Evolutionary conservation across 2,113 vertebrate genomes (phyloP).

Genomic region (Festucalex cinctus): DNA sequence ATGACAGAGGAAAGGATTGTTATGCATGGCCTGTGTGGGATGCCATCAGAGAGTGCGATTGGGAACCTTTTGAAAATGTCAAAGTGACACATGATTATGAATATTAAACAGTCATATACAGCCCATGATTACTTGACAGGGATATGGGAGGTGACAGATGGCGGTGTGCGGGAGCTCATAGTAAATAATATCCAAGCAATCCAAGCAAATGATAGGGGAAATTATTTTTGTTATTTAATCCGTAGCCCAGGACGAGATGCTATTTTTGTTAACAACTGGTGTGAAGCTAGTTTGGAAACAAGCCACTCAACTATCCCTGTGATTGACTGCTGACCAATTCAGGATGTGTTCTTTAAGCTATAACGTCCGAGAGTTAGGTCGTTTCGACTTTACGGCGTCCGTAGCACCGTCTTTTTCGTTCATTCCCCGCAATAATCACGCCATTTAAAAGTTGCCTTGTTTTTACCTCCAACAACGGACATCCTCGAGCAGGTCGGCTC

Average conservation of each 20-base stretch:
- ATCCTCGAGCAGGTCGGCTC: too few relatives aligned
- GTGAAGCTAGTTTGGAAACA: background rate
- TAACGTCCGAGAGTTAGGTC: too few relatives aligned
- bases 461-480: too few relatives aligned
- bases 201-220: constrained; percentile 22
- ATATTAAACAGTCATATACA: constrained; percentile 71
- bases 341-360: background rate
- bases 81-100: constrained; percentile 75
- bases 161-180: constrained; percentile 33
- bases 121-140: constrained; percentile 67
- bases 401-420: too few relatives aligned
- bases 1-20: constrained; percentile 67
- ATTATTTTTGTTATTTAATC: constrained; percentile 2
- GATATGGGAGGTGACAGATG: constrained; percentile 46
- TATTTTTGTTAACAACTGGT: background rate
- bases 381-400: too few relatives aligned
- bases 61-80: constrained; percentile 78
- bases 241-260: background rate
- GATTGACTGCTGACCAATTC: background rate
- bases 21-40: constrained; percentile 69
- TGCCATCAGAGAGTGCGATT: constrained; percentile 69
- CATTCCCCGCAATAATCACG: too few relatives aligned
- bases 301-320: background rate
- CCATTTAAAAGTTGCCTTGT: too few relatives aligned
- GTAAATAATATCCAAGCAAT: constrained; percentile 5